Conservation (phyloP, 2,113 vertebrate species). For the Casuarius casuarius region DNA sequence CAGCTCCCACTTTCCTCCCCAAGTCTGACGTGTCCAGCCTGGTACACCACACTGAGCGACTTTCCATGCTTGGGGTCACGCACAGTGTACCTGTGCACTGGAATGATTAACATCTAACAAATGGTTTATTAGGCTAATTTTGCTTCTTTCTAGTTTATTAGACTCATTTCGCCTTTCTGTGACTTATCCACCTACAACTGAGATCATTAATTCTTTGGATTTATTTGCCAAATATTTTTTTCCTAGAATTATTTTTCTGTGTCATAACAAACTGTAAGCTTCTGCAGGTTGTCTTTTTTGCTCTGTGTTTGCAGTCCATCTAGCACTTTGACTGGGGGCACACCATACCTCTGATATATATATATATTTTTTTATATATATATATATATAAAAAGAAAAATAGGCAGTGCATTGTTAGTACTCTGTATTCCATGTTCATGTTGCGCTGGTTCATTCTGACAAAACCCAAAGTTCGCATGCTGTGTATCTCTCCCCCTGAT, state of each 20-base stretch:
- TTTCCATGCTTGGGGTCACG: background rate
- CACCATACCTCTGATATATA: background rate
- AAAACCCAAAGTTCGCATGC: constrained; percentile 15
- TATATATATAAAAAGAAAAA: background rate
- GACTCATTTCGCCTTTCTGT: background rate
- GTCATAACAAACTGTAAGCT: background rate
- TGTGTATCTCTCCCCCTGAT: constrained; percentile 10
- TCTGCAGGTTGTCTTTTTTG: constrained; percentile 10
- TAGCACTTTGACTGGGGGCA: constrained; percentile 14
- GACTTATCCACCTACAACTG: background rate
- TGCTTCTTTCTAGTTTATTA: background rate
- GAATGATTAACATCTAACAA: background rate
- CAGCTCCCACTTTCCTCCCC: background rate
- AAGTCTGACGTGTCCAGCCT: background rate
- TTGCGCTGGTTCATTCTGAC: constrained; percentile 10
- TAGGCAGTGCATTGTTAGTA: constrained; percentile 12
- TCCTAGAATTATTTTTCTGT: background rate
- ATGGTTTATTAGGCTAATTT: constrained; percentile 18
- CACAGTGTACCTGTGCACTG: background rate
- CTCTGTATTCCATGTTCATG: background rate
- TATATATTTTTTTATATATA: background rate
- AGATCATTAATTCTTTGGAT: background rate
- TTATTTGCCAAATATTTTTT: constrained; percentile 30
- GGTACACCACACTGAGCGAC: background rate
- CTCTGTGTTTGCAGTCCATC: constrained; percentile 23